Evolutionary conservation across 2,797 vertebrate species (phyloP).

Genomic region (Intellagama lesueurii): DNA sequence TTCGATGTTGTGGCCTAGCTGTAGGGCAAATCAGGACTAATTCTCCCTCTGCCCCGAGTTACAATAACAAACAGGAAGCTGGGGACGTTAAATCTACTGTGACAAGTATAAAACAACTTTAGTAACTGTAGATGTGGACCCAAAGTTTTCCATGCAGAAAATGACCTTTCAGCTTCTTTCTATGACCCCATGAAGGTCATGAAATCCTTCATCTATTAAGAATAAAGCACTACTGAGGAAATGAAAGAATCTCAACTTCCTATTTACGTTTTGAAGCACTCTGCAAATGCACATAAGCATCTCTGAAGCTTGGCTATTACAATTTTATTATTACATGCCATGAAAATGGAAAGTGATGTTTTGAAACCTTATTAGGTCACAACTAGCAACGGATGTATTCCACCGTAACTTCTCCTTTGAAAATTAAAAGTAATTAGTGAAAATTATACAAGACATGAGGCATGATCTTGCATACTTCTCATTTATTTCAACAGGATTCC

Average conservation of each 20-base stretch:
- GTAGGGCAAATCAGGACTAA: background rate
- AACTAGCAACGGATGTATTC: background rate
- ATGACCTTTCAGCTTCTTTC: background rate
- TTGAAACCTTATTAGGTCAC: background rate
- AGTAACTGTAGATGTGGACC: too few species aligned
- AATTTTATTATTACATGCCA: background rate
- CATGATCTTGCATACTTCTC: background rate
- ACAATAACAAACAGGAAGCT: background rate
- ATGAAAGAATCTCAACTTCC: background rate
- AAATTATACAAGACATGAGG: background rate
- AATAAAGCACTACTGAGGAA: background rate
- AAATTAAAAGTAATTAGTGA: background rate
- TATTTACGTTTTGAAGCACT: background rate
- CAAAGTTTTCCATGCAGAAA: background rate
- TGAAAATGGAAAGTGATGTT: background rate
- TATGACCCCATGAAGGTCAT: background rate
- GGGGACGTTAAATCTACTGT: background rate
- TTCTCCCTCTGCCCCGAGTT: background rate
- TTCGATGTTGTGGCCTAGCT: background rate
- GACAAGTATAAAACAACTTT: background rate
- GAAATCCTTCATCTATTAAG: background rate
- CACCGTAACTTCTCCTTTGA: background rate
- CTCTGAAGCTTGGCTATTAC: accelerated
- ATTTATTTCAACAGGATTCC: background rate
- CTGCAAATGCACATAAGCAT: background rate